Evolutionary conservation across 2,113 vertebrate genomes (phyloP).

Genomic region (Eulacestoma nigropectus): DNA sequence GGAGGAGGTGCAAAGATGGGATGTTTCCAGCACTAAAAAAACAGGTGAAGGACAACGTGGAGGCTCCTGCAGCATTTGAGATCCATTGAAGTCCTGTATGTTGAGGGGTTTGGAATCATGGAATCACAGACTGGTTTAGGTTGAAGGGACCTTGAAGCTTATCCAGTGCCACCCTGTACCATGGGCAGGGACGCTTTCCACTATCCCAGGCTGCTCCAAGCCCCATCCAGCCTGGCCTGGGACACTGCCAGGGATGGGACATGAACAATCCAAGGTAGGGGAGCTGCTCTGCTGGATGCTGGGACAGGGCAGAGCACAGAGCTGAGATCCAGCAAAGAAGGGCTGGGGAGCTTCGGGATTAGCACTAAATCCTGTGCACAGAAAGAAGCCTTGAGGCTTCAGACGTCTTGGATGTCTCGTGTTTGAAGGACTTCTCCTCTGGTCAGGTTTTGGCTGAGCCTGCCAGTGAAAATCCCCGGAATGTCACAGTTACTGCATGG

Average conservation of each 20-base stretch:
- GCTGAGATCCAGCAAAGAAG: not conserved
- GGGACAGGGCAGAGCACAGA: not conserved
- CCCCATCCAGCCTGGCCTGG: not conserved
- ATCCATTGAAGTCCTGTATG: not conserved
- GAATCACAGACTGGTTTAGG: not conserved
- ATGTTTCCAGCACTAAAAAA: not conserved
- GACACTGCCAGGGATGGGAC: not conserved
- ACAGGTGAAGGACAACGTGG: not conserved
- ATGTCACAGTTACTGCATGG: not conserved
- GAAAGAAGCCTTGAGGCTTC: not conserved
- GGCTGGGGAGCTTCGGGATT: not conserved
- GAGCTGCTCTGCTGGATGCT: not conserved
- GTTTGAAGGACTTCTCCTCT: not conserved
- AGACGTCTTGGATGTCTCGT: not conserved
- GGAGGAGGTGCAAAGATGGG: not conserved
- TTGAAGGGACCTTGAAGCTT: not conserved
- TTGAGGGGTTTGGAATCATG: not conserved
- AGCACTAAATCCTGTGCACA: not conserved
- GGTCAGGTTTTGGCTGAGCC: not conserved
- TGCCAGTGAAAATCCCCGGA: not conserved
- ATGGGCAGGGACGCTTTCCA: not conserved
- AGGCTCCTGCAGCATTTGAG: not conserved
- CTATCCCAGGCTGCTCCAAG: rapidly evolving
- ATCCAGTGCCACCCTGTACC: not conserved
- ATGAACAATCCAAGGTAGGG: rapidly evolving